phyloP scores from a whole-genome alignment of 2,797 vertebrate species.

The Clarias fuscus region DNA sequence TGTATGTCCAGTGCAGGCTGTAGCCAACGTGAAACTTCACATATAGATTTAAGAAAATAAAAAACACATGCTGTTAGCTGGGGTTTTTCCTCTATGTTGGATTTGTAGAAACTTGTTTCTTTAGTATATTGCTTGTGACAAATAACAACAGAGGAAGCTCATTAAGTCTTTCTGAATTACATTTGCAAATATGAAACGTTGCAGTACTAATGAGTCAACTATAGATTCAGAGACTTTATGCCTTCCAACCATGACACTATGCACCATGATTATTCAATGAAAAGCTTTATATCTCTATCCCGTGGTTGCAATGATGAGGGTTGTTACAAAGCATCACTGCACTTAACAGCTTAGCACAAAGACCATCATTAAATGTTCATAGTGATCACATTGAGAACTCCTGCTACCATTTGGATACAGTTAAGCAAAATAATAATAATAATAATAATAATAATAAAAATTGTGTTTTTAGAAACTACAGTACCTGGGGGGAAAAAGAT shows the following conservation, averaged over 20 bases:
- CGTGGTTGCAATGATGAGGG: not conserved
- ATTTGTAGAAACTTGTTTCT: conserved; percentile 39
- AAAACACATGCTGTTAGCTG: conserved; percentile 35
- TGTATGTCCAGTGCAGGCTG: conserved; percentile 41
- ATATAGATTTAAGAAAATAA: conserved; percentile 24
- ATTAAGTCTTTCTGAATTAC: not conserved
- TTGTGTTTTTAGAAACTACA: not conserved
- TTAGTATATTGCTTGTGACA: conserved; percentile 32
- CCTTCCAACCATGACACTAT: not conserved
- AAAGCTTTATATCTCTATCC: not conserved
- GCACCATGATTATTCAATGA: not conserved
- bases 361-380: not conserved
- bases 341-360: not conserved
- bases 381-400: not conserved
- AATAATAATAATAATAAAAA: no score
- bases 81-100: conserved; percentile 23
- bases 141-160: conserved; percentile 31
- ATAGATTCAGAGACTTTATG: not conserved
- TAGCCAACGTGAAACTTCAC: conserved; percentile 26
- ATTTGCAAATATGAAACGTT: not conserved
- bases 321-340: not conserved
- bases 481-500: not conserved
- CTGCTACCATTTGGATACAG: not conserved
- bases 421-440: no score
- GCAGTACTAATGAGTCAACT: not conserved